Evolutionary conservation across 2,797 vertebrate genomes (phyloP), one percentile per base, ranked within the genome.

Genomic region (Rhinoraja longicauda): DNA sequence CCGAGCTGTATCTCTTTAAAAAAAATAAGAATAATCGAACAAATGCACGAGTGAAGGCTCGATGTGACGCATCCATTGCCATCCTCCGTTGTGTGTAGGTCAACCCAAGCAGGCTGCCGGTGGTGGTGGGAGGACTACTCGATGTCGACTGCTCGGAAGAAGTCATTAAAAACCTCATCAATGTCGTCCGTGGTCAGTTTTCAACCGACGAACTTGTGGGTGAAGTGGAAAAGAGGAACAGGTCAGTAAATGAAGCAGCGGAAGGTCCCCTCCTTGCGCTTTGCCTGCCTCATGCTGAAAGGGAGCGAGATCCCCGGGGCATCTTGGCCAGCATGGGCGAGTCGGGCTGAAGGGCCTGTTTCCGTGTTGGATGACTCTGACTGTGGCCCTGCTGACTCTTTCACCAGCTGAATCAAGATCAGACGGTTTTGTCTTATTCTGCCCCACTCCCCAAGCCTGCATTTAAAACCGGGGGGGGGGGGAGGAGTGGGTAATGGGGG

Each of bases 141-240:
- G 98, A 99, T 84, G 98, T 99, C 59, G 98, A 99, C 93, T 99
- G 98, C 96, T 98, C 98, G 32, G 98, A 99, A 95, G 98, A 99
- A 93, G 97, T 99, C 93, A 99, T 99, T 94, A 99, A 99, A 95
- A 99, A 95, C 95, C 95, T 98, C 92, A 97, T 98, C 94, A 97
- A 97, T 96, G 97, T 97, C 93, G 97, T 98, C 93, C 95, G 95
- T 95, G 96, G 98, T 77, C 97, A 97, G 93, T 98, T 98, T 94
- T 98, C 97, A 92, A 98, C 97, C 1, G 98, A 98, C 93, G 97
- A 98, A 78, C 93, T 96, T 67, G 98, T 99, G 93, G 97, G 98
- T 45, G 98, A 99, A 96, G 98, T 98, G 93, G 98, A 99, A 94
- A 99, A 99, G 95, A 97, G 98, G 95, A 99, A 99, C 95, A 95